These are phyloP conservation scores for Eupeodes luniger DNA, from an alignment of 2,888 invertebrate species.

Conservation along the genomic window DNA sequence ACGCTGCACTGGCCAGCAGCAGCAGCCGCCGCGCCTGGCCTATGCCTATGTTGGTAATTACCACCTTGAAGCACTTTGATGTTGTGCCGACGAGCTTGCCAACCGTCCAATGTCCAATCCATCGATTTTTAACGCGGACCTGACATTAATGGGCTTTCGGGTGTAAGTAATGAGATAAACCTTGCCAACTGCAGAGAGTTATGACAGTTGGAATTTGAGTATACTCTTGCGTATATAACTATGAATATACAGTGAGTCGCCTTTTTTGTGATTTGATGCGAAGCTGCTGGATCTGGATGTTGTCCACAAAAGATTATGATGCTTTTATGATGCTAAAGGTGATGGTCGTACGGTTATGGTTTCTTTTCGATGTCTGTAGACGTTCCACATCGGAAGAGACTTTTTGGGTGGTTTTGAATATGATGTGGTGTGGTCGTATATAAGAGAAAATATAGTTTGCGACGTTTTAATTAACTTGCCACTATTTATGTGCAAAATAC, in stretches of 20 bases:
- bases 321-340: slow-evolving; percentile 60
- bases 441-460: background rate
- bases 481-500: background rate
- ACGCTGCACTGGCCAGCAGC: too few species aligned
- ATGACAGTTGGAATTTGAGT: slow-evolving; percentile 66
- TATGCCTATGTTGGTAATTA: slow-evolving; percentile 62
- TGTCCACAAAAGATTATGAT: slow-evolving; percentile 25
- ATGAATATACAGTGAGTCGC: background rate
- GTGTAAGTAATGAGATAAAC: slow-evolving; percentile 81
- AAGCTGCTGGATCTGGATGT: background rate
- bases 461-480: background rate
- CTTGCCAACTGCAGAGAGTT: slow-evolving; percentile 76
- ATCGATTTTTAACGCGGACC: slow-evolving; percentile 84
- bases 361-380: slow-evolving; percentile 10
- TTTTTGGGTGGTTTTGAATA: background rate
- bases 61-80: slow-evolving; percentile 80
- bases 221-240: too few species aligned
- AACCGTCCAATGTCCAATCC: slow-evolving; percentile 82
- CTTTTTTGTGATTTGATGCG: background rate
- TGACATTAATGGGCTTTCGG: slow-evolving; percentile 82
- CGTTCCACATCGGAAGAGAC: slow-evolving; percentile 41
- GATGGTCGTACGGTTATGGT: slow-evolving; percentile 20
- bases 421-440: background rate
- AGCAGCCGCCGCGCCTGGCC: background rate
- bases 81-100: slow-evolving; percentile 80